Percentiles rank a stretch among this genome's conserved stretches.
These are phyloP conservation scores for Shinisaurus crocodilurus DNA, from an alignment of 2,113 vertebrate species.

Conservation along the genomic window DNA sequence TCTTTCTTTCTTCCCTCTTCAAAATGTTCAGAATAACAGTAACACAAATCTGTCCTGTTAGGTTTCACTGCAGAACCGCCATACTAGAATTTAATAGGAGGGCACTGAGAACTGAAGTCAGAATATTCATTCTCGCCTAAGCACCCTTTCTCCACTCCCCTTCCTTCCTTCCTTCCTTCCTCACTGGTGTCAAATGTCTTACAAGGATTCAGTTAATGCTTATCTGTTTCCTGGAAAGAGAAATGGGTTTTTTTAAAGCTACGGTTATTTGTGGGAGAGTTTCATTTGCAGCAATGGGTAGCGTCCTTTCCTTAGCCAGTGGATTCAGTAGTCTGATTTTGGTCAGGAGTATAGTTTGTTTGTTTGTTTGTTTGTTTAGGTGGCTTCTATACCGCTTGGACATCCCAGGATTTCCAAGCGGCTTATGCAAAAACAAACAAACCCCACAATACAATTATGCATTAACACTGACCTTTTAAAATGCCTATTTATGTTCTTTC, in stretches of 20 bases:
- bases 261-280: background rate
- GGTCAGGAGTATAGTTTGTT: background rate
- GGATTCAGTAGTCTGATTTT: background rate
- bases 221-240: background rate
- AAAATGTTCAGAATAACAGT: too few species aligned
- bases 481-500: background rate
- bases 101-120: too few species aligned
- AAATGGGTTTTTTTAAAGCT: background rate
- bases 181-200: background rate
- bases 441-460: background rate
- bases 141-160: background rate
- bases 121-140: background rate
- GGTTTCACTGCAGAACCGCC: too few species aligned
- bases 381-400: too few species aligned
- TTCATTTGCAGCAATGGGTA: background rate
- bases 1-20: too few species aligned
- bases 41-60: too few species aligned
- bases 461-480: conserved; percentile 19
- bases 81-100: too few species aligned
- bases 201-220: too few species aligned
- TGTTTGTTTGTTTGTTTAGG: too few species aligned
- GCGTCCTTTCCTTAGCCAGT: background rate
- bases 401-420: too few species aligned
- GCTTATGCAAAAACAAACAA: too few species aligned
- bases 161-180: too few species aligned